Conservation (phyloP, 2,113 vertebrate species). For the Tyrannus savana region DNA sequence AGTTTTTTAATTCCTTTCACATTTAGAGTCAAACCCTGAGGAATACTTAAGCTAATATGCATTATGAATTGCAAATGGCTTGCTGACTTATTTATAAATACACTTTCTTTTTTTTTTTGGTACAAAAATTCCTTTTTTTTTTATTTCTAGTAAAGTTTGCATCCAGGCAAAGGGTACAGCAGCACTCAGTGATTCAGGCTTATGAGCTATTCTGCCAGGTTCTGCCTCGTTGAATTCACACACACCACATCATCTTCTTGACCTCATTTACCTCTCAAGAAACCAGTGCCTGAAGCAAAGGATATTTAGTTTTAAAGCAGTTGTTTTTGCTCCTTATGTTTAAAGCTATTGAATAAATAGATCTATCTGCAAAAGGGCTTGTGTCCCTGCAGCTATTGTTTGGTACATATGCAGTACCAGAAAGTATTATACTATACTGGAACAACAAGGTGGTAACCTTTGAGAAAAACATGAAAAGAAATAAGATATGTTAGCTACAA, state of each 20-base stretch:
- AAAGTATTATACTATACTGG: neutral
- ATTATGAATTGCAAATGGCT: neutral
- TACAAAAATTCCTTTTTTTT: neutral
- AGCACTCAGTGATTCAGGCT: neutral
- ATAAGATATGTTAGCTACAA: neutral
- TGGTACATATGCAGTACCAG: neutral
- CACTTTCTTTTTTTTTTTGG: neutral
- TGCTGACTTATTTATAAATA: neutral
- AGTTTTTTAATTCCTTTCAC: neutral
- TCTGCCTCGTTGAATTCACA: slow-evolving; percentile 2
- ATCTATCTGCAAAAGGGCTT: neutral
- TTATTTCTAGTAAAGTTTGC: neutral
- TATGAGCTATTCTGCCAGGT: neutral
- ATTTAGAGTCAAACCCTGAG: neutral
- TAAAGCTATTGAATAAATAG: neutral
- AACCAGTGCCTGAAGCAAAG: neutral
- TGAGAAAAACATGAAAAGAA: neutral
- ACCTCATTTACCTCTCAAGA: slow-evolving; percentile 24
- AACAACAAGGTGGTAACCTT: neutral
- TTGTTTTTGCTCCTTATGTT: neutral
- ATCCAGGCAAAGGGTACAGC: neutral
- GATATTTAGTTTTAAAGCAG: slow-evolving; percentile 3
- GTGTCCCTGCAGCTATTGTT: neutral
- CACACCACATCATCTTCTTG: neutral
- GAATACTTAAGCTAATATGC: neutral